Percentiles rank a stretch among this genome's conserved stretches.
phyloP scores from a whole-genome alignment of 1,140 invertebrate genomes.

The Scaptomyza montana region DNA sequence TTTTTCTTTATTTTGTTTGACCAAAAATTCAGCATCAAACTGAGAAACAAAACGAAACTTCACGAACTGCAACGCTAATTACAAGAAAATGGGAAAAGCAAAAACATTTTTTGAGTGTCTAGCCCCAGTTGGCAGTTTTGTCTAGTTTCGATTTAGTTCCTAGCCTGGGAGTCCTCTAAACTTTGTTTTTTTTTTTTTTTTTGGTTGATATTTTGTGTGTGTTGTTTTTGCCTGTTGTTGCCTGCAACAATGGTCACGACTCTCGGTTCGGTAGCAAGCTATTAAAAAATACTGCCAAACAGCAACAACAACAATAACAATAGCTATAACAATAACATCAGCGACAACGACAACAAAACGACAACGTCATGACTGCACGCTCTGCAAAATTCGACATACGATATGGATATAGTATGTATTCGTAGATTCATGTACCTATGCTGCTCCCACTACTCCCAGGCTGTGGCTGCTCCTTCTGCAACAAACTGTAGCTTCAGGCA shows the following conservation, averaged over 20 bases:
- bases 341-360: constrained; percentile 49
- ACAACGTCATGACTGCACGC: constrained; percentile 78
- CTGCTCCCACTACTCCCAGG: constrained; percentile 13
- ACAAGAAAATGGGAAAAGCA: constrained; percentile 68
- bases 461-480: constrained; percentile 5
- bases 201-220: too few species aligned
- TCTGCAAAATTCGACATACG: constrained; percentile 80
- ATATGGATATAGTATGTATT: constrained; percentile 60
- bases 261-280: constrained; percentile 58
- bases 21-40: constrained; percentile 56
- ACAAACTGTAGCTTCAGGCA: constrained; percentile 41
- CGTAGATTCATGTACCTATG: constrained; percentile 20
- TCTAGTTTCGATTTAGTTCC: constrained; percentile 26
- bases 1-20: neutral
- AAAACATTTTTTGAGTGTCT: constrained; percentile 46
- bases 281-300: constrained; percentile 51
- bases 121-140: constrained; percentile 30
- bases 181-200: neutral
- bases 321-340: constrained; percentile 44
- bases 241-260: constrained; percentile 75
- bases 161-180: constrained; percentile 24
- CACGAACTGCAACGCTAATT: constrained; percentile 79
- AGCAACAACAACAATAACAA: constrained; percentile 21
- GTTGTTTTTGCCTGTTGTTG: neutral
- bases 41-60: constrained; percentile 48